Base-by-base conservation (phyloP, 2,888 invertebrate genomes). In the Drosophila colorata region DNA sequence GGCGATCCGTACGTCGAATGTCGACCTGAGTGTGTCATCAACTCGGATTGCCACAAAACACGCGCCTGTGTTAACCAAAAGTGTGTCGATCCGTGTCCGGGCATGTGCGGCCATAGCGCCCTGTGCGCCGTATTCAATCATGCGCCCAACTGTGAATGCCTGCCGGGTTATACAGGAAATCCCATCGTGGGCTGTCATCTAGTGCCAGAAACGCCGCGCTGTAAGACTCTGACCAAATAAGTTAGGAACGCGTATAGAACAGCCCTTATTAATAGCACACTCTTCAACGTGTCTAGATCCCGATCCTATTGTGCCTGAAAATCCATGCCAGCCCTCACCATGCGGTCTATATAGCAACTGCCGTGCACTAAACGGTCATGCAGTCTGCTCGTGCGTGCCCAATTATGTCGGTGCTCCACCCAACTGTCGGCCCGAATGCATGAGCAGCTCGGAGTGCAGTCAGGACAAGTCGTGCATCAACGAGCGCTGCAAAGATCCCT, bases 301-400 rank as follows among this genome's bases (percentile, higher is more conserved):
- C 41, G 80, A 85, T 66, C 89, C 90, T 33, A 81, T 93, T 69
- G 87, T 75, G 59, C 90, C 88, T 69, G 78, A 71, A 65, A 93
- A 94, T 79, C 95, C 95, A 41, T 95, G 95, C 70, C 89, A 93
- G 63, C 95, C 95, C 60, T 95, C 95, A 55, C 96, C 97, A 4
- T 97, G 97, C 90, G 97, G 97, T 49, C 95, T 96, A 18, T 95
- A 95, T 91, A 96, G 97, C 91, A 93, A 95, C 88, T 97, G 97
- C 90, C 95, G 96, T 51, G 94, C 94, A 61, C 93, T 94, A 66
- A 95, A 95, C 86, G 94, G 94, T 55, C 95, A 96, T 89, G 96
- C 96, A 35, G 96, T 96, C 48, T 97, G 97, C 91, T 96, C 96
- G 63, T 97, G 97, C 87, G 94, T 95, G 89, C 93, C 95, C 82